phyloP scores from a whole-genome alignment of 2,888 invertebrate genomes.

The Lasiommata megera region DNA sequence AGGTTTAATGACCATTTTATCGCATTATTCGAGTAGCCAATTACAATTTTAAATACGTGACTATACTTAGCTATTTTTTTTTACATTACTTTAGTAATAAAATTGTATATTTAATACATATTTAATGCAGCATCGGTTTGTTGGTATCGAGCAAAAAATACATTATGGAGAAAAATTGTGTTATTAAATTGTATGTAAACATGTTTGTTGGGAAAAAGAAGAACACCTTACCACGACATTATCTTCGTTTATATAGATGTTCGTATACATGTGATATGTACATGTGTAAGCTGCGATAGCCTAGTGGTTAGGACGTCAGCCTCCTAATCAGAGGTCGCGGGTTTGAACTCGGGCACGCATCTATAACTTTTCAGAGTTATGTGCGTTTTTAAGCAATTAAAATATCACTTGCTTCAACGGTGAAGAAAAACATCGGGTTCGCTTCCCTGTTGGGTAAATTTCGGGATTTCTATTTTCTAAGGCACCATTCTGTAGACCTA shows the following conservation, averaged over 20 bases:
- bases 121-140: neutral
- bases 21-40: constrained; percentile 1
- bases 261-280: neutral
- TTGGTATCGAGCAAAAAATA: neutral
- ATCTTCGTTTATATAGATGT: neutral
- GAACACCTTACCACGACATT: neutral
- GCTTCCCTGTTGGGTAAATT: too few species aligned
- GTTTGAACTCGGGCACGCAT: too few species aligned
- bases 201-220: neutral
- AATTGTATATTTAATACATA: neutral
- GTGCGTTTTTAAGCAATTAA: too few species aligned
- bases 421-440: too few species aligned
- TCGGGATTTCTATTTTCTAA: too few species aligned
- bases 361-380: too few species aligned
- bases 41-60: constrained; percentile 2
- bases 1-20: constrained; percentile 6
- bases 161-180: neutral
- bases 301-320: too few species aligned
- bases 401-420: too few species aligned
- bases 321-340: too few species aligned
- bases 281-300: neutral
- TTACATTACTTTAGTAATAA: neutral
- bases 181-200: neutral
- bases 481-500: too few species aligned
- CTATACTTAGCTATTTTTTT: neutral